Conservation (phyloP, 2,113 vertebrate species). For the Charadrius vociferus region DNA sequence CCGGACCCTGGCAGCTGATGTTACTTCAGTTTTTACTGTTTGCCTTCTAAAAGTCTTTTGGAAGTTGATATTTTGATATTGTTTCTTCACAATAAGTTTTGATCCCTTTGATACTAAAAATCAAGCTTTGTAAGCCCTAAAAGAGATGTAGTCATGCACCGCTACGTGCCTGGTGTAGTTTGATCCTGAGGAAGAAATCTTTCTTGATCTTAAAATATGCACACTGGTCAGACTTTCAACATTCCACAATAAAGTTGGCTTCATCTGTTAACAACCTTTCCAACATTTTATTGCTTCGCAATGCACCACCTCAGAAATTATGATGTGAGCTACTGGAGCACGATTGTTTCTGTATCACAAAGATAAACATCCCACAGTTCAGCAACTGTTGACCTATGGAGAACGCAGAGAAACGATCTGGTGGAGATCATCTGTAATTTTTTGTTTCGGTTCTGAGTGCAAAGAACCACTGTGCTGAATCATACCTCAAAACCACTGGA, state of each 20-base stretch:
- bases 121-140: not conserved
- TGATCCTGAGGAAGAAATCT: not conserved
- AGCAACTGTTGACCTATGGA: not conserved
- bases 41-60: not conserved
- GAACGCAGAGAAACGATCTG: not conserved
- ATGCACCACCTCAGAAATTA: not conserved
- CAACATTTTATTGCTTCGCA: not conserved
- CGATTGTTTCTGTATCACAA: not conserved
- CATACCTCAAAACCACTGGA: not conserved
- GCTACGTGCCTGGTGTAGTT: not conserved
- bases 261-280: not conserved
- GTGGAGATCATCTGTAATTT: not conserved
- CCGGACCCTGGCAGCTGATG: not conserved
- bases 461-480: not conserved
- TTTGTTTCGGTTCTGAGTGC: not conserved
- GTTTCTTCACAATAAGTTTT: not conserved
- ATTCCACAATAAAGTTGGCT: not conserved
- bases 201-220: not conserved
- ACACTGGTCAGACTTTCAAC: not conserved
- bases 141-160: accelerated
- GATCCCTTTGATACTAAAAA: not conserved
- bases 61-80: not conserved
- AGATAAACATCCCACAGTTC: not conserved
- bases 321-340: not conserved
- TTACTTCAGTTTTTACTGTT: not conserved